Evolutionary conservation across 2,888 invertebrate genomes (phyloP).

Genomic region (Nebria brevicollis): DNA sequence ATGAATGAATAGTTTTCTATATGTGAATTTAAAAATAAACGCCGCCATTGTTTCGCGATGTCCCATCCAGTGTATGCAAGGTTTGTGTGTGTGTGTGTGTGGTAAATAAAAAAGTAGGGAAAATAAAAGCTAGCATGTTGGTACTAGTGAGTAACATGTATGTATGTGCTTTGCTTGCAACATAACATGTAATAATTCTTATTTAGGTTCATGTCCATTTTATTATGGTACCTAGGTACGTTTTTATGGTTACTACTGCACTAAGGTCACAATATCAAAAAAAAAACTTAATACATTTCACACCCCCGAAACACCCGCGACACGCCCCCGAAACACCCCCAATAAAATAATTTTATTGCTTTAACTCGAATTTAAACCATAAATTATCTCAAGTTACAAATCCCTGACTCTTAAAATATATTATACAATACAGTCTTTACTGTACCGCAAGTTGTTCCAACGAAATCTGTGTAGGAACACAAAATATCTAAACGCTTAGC

Average conservation of each 20-base stretch:
- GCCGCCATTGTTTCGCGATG: neutral
- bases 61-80: neutral
- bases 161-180: slow-evolving; percentile 6
- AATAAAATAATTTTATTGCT: neutral
- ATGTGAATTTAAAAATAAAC: no score
- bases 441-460: no score
- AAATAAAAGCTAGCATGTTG: neutral
- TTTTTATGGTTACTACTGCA: slow-evolving; percentile 7
- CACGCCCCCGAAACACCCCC: neutral
- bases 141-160: neutral
- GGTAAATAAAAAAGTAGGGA: neutral
- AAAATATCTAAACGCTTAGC: no score
- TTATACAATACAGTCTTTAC: no score
- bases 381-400: neutral
- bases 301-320: neutral
- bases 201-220: slow-evolving; percentile 16
- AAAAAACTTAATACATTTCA: neutral
- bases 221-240: slow-evolving; percentile 12
- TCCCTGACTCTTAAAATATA: no score
- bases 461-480: no score
- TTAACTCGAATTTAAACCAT: neutral
- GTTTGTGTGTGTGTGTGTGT: neutral
- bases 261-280: neutral
- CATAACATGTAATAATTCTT: slow-evolving; percentile 23
- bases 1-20: no score